Evolutionary conservation across 2,797 vertebrate genomes (phyloP).

Genomic region (Champsocephalus esox): DNA sequence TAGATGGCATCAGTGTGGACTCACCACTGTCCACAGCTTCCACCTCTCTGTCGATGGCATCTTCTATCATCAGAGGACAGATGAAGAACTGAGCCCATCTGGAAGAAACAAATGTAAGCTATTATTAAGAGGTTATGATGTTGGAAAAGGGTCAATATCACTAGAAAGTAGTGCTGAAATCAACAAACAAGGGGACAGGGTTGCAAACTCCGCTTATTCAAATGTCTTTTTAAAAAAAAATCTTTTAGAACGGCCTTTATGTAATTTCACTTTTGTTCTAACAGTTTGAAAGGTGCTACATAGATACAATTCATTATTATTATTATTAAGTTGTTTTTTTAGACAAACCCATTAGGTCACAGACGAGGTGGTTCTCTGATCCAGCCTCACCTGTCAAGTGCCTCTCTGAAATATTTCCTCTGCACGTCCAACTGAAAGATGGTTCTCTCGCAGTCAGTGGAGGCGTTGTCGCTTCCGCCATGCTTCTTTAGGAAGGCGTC

Average conservation of each 20-base stretch:
- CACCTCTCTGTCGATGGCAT: conserved; percentile 95
- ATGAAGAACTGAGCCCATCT: conserved; percentile 99
- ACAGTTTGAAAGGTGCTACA: no score
- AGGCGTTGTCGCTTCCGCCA: conserved; percentile 95
- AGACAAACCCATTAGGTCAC: not conserved
- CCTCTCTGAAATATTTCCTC: conserved; percentile 93
- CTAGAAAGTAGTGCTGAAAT: not conserved
- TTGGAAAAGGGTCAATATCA: not conserved
- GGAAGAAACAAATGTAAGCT: conserved; percentile 36
- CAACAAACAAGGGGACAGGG: not conserved
- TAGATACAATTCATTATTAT: no score
- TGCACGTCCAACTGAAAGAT: conserved; percentile 97
- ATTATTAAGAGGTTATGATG: no score
- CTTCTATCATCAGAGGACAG: conserved; percentile 94
- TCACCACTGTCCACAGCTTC: conserved; percentile 98
- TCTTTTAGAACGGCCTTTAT: no score
- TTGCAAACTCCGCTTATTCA: no score
- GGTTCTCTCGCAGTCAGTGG: conserved; percentile 96
- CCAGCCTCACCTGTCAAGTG: conserved; percentile 90
- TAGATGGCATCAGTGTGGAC: no score
- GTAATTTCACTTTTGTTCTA: no score
- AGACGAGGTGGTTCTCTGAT: not conserved
- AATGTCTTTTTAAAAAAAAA: no score
- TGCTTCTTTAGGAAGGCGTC: conserved; percentile 97
- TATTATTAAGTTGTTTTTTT: no score